Conservation (phyloP, 2,797 vertebrate species). For the Malurus leucopterus region DNA sequence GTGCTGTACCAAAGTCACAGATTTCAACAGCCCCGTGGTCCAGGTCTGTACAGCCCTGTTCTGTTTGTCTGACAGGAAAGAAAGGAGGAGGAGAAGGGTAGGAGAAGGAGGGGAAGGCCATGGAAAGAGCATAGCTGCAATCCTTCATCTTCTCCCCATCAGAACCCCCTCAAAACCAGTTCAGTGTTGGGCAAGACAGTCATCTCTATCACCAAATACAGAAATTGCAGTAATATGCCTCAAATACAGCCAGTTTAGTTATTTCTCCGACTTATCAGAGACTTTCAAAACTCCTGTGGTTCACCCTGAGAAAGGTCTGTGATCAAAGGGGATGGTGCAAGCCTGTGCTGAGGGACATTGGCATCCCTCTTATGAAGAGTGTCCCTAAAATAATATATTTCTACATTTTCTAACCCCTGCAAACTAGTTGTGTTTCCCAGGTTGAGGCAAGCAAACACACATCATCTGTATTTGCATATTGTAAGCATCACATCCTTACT, state of each 20-base stretch:
- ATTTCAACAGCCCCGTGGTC: not conserved
- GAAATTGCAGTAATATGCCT: not conserved
- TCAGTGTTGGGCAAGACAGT: accelerated
- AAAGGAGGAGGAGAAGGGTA: not conserved
- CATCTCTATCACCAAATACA: not conserved
- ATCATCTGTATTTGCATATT: not conserved
- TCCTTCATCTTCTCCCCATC: not conserved
- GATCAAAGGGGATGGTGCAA: not conserved
- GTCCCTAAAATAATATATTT: not conserved
- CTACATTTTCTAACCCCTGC: not conserved
- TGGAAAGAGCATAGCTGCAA: not conserved
- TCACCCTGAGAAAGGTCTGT: not conserved
- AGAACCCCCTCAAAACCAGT: not conserved
- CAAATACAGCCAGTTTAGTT: not conserved
- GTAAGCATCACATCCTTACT: not conserved
- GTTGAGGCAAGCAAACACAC: not conserved
- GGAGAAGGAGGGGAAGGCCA: not conserved
- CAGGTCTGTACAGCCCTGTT: not conserved
- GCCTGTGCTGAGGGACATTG: accelerated
- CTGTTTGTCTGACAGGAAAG: not conserved
- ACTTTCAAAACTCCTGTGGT: not conserved
- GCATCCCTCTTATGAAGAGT: not conserved
- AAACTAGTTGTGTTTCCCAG: not conserved
- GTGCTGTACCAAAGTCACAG: not conserved
- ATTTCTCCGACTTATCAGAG: not conserved